These are phyloP conservation scores for Dunckerocampus dactyliophorus DNA, from an alignment of 2,113 vertebrate genomes.

Conservation along the genomic window DNA sequence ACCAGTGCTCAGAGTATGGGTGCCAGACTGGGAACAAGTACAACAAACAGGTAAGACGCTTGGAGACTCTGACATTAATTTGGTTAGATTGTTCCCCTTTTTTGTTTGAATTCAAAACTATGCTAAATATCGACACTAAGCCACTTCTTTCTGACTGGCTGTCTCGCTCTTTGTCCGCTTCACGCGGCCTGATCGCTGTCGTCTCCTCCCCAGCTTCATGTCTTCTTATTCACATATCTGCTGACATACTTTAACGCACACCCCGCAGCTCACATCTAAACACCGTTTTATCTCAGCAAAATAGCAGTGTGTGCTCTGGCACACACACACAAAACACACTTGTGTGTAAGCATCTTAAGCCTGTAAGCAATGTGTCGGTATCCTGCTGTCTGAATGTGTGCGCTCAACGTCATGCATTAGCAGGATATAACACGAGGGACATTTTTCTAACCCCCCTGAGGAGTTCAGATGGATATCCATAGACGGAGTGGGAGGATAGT, in stretches of 20 bases:
- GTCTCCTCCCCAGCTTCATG: conserved; percentile 19
- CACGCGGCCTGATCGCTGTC: conserved; percentile 20
- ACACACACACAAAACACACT: conserved; percentile 1
- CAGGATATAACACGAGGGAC: conserved; percentile 40
- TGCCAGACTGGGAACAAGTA: conserved; percentile 95
- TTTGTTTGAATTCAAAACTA: conserved; percentile 8
- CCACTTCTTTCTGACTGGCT: conserved; percentile 21
- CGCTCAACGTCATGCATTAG: conserved; percentile 39
- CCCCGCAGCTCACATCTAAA: conserved; percentile 38
- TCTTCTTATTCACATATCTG: conserved; percentile 26
- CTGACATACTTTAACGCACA: conserved; percentile 35
- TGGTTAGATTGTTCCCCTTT: background rate
- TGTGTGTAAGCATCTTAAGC: conserved; percentile 44
- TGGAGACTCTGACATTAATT: background rate
- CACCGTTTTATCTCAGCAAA: conserved; percentile 49
- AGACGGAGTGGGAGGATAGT: conserved; percentile 37
- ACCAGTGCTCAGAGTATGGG: conserved; percentile 96
- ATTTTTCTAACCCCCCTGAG: conserved; percentile 34
- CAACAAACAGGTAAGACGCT: conserved; percentile 92
- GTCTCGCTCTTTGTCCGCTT: conserved; percentile 16
- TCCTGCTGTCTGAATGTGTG: conserved; percentile 42
- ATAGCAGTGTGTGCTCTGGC: conserved; percentile 33
- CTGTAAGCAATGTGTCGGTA: conserved; percentile 41
- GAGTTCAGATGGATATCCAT: conserved; percentile 28
- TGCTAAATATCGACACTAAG: conserved; percentile 1